A percentile compares a stretch with the other conserved stretches of the same genome.
Evolutionary conservation across 2,888 invertebrate species (phyloP).

Genomic region (Cosmorhoe ocellata): DNA sequence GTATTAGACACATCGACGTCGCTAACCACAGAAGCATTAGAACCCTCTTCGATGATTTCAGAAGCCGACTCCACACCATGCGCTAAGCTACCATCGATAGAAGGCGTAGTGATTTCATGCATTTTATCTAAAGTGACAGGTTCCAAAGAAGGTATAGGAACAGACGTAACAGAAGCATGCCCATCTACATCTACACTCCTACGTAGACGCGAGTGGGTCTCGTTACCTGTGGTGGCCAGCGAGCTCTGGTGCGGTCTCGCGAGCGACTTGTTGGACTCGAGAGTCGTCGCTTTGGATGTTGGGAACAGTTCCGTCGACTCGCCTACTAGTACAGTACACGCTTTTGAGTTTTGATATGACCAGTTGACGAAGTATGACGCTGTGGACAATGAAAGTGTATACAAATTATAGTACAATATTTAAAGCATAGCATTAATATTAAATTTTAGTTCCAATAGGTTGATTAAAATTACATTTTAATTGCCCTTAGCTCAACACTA

Average conservation of each 20-base stretch:
- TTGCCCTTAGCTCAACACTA: no score
- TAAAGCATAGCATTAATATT: no score
- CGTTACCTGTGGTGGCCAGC: conserved; percentile 80
- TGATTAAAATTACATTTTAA: conserved; percentile 22
- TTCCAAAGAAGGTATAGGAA: conserved; percentile 65
- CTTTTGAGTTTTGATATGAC: conserved; percentile 92
- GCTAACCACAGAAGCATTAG: conserved; percentile 62
- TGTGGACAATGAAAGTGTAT: conserved; percentile 58
- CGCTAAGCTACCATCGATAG: conserved; percentile 70
- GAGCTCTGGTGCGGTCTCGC: conserved; percentile 85
- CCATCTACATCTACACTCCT: conserved; percentile 86
- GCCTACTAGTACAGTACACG: conserved; percentile 92
- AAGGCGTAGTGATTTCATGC: conserved; percentile 77
- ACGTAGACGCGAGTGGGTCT: conserved; percentile 85
- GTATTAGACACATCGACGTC: conserved; percentile 53
- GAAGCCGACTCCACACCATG: conserved; percentile 68
- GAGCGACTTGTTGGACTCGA: conserved; percentile 88
- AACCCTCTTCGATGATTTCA: conserved; percentile 41
- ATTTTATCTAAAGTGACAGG: conserved; percentile 72
- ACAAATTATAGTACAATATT: no score
- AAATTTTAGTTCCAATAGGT: conserved; percentile 4
- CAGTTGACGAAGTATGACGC: conserved; percentile 92
- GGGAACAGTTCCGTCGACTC: conserved; percentile 87
- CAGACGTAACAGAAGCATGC: conserved; percentile 78
- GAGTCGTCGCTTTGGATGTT: conserved; percentile 87